Evolutionary conservation across 1,140 invertebrate genomes (phyloP), one percentile per base, ranked within the genome.

Genomic region (Aphaenogaster floridana): DNA sequence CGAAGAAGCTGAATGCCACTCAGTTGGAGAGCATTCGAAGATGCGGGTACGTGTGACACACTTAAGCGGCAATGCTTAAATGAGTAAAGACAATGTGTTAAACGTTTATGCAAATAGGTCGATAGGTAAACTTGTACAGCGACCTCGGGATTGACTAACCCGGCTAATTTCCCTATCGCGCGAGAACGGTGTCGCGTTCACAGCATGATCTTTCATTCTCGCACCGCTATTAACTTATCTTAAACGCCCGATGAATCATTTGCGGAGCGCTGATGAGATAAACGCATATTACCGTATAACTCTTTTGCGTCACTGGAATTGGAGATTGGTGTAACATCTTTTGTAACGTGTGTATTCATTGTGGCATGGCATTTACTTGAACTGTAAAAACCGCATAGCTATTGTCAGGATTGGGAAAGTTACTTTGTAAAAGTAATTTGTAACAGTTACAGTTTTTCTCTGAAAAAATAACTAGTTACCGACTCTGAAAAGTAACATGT

Each of bases 21-120:
- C 98, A 98, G 96, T 97, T 98, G 97, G 97, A 98, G 96, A 97
- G 97, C 94, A 98, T 98, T 96, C 97, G 97, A 95, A 97, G 97
- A 96, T 96, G 96, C 96, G 97, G 97, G 98, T 98, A 98, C 96
- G 97, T 98, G 96, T 93, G 87, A 93, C 89, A 94, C 91, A 91
- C 89, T 63, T 92, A 87, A 93, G 91, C 90, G 90, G 78, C 91
- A 91, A 42, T 71, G 81, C 72, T 80, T 71, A 78, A 77, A 80
- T 15, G 7, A 64, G 69, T 76, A 77, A 81, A 68, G 57, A 57
- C n/a, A 80, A 50, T 79, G 50, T 52, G 54, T 83, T 87, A 72
- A 88, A 45, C 5, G 17, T 79, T 79, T 66, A 28, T 79, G 45
- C 52, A 72, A 68, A 72, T 61, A 74, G 48, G 42, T 39, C 28